These are phyloP conservation scores for Drosophila anceps DNA, from an alignment of 2,888 invertebrate genomes.

Conservation along the genomic window DNA sequence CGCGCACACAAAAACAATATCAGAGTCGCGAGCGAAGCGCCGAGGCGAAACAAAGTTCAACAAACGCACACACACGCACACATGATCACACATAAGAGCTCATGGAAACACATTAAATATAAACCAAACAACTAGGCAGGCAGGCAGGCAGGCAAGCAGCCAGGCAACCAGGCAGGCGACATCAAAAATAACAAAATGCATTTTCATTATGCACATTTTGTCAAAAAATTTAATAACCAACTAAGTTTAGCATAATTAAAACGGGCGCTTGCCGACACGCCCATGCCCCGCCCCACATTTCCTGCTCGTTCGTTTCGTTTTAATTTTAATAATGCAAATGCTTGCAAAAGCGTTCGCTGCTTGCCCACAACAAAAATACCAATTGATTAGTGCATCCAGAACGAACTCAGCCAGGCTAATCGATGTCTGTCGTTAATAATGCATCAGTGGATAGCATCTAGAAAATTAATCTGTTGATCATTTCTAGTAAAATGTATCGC, in stretches of 20 bases:
- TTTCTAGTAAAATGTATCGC: not conserved
- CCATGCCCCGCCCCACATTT: not conserved
- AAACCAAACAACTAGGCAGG: slow-evolving; percentile 6
- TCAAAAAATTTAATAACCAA: slow-evolving; percentile 31
- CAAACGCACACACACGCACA: slow-evolving; percentile 12
- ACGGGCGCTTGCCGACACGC: not conserved
- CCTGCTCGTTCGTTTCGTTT: not conserved
- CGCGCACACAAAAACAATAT: slow-evolving; percentile 42
- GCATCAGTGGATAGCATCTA: not conserved
- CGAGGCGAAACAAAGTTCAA: slow-evolving; percentile 31
- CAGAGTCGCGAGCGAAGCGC: slow-evolving; percentile 1
- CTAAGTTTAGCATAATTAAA: slow-evolving; percentile 36
- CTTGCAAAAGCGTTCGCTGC: slow-evolving; percentile 1
- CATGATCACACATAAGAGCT: slow-evolving; percentile 5
- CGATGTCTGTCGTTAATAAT: not conserved
- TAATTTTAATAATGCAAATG: slow-evolving; percentile 25
- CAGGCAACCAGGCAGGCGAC: not conserved
- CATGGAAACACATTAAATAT: slow-evolving; percentile 33
- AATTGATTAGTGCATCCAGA: not conserved
- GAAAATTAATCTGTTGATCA: not conserved
- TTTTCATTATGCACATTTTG: slow-evolving; percentile 41
- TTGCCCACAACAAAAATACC: not conserved
- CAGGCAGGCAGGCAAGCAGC: not conserved
- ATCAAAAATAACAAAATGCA: slow-evolving; percentile 24
- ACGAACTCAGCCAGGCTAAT: not conserved